Percentiles rank a stretch among this genome's conserved stretches.
phyloP scores from a whole-genome alignment of 2,113 vertebrate genomes.

The human region GRCh38 chr14:93681001-93681500 shows the following conservation, averaged over 20 bases:
- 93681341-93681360: not conserved
- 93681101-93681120: not conserved
- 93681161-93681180: not conserved
- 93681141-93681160: not conserved
- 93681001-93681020: not conserved
- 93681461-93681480: not conserved
- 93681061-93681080: not conserved
- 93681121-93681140: not conserved
- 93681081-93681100: not conserved
- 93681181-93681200: not conserved
- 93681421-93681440: not conserved
- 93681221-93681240: not conserved
- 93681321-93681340: not conserved
- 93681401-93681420: not conserved
- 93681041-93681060: not conserved
- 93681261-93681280: not conserved
- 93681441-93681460: not conserved
- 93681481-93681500: not conserved
- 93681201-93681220: rapidly evolving
- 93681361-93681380: not conserved
- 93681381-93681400: not conserved
- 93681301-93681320: not conserved
- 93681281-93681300: not conserved
- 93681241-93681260: too few species aligned
- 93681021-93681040: not conserved